Conservation (phyloP, 2,797 vertebrate species). For the Podarcis lilfordi region DNA sequence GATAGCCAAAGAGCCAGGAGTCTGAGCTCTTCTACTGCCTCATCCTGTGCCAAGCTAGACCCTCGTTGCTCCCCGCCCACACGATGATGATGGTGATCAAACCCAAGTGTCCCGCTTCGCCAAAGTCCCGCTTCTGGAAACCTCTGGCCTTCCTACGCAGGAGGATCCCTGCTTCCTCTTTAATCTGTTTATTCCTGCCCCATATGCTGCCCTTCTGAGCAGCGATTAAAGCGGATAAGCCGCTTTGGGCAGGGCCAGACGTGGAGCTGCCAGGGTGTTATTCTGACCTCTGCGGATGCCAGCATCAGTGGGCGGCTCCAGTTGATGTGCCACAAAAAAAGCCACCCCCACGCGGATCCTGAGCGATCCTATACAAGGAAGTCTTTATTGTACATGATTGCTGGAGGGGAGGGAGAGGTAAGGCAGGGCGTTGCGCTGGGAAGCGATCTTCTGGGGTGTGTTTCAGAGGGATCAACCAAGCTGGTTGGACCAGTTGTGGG, state of each 20-base stretch:
- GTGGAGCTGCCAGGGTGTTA: neutral
- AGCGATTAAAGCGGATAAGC: constrained; percentile 19
- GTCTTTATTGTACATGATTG: constrained; percentile 12
- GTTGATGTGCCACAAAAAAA: neutral
- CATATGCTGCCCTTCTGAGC: constrained; percentile 5
- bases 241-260: neutral
- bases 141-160: neutral
- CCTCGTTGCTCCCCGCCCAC: neutral
- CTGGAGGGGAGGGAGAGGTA: neutral
- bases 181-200: constrained; percentile 30
- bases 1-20: neutral
- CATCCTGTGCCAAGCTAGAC: too few relatives aligned
- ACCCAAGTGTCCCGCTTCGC: neutral
- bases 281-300: neutral
- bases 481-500: too few relatives aligned
- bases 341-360: neutral
- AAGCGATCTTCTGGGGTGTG: too few relatives aligned
- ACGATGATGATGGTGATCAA: too few relatives aligned
- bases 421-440: neutral
- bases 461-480: neutral
- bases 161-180: neutral
- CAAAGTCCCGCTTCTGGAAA: neutral
- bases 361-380: neutral
- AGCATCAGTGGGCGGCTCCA: neutral
- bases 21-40: too few relatives aligned